Conservation (phyloP, 2,113 vertebrate species). For the Neopipo cinnamomea region DNA sequence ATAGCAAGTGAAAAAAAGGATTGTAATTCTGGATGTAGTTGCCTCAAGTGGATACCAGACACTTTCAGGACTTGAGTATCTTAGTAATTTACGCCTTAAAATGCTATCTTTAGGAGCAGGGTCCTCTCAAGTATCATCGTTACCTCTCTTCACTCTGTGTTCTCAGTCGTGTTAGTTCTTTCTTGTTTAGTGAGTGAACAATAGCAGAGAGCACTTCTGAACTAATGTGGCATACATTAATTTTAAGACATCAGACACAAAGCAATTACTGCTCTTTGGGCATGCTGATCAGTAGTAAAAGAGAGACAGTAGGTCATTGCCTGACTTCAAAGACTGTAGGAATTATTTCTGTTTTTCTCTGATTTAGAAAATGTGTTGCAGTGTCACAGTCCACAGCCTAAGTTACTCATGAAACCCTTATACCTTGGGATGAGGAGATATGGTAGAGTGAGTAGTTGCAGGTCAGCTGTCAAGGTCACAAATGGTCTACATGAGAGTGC, state of each 20-base stretch:
- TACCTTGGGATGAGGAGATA: background rate
- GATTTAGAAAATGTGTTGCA: background rate
- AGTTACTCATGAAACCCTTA: background rate
- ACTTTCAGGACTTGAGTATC: background rate
- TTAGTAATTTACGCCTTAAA: constrained; percentile 11
- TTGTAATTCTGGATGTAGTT: background rate
- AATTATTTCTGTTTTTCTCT: background rate
- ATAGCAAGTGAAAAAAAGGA: background rate
- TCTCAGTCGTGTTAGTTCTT: background rate
- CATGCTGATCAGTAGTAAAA: background rate
- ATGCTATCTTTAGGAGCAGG: background rate
- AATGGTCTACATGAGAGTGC: background rate
- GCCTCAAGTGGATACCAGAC: background rate
- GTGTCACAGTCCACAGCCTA: background rate
- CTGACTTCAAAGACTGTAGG: background rate
- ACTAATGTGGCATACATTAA: background rate
- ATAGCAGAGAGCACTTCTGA: background rate
- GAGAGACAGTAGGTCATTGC: background rate
- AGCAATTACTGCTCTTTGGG: background rate
- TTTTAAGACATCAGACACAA: background rate
- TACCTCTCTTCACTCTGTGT: background rate
- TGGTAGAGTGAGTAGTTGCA: background rate
- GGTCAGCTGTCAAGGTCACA: background rate
- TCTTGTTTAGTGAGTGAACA: background rate
- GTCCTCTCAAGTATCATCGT: background rate